These are phyloP conservation scores for Andrena trimmerana DNA, from an alignment of 2,888 invertebrate species.

Conservation along the genomic window DNA sequence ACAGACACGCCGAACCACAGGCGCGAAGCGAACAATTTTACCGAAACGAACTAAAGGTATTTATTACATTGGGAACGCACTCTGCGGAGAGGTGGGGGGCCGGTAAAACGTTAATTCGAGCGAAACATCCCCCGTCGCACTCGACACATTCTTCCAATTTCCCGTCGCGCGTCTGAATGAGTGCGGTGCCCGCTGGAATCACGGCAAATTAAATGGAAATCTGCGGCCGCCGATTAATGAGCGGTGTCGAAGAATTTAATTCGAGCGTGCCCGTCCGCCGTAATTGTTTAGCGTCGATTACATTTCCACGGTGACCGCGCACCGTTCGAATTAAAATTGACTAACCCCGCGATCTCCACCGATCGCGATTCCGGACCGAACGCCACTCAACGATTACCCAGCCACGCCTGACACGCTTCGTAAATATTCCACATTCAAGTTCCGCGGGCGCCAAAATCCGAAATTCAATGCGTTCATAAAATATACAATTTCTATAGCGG, in stretches of 20 bases:
- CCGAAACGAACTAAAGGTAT: background rate
- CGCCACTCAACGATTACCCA: background rate
- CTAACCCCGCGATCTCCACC: background rate
- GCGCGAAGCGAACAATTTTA: background rate
- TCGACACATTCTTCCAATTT: constrained; percentile 12
- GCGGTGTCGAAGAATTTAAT: constrained; percentile 39
- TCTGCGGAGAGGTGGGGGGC: too few species aligned
- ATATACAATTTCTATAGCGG: background rate
- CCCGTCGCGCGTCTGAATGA: background rate
- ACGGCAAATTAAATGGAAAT: constrained; percentile 45
- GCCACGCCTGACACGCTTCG: background rate
- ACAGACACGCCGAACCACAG: background rate
- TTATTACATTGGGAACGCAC: background rate
- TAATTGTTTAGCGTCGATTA: constrained; percentile 34
- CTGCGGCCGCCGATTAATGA: constrained; percentile 33
- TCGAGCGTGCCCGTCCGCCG: background rate
- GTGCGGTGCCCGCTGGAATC: constrained; percentile 17
- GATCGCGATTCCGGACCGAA: background rate
- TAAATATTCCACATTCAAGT: background rate
- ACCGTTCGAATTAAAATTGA: constrained; percentile 41
- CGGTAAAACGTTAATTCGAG: background rate
- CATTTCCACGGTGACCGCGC: background rate
- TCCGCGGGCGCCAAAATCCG: background rate
- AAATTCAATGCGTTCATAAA: too few species aligned
- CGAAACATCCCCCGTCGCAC: background rate